Evolutionary conservation across 2,797 vertebrate genomes (phyloP).

Genomic region (Poecilia wingei): DNA sequence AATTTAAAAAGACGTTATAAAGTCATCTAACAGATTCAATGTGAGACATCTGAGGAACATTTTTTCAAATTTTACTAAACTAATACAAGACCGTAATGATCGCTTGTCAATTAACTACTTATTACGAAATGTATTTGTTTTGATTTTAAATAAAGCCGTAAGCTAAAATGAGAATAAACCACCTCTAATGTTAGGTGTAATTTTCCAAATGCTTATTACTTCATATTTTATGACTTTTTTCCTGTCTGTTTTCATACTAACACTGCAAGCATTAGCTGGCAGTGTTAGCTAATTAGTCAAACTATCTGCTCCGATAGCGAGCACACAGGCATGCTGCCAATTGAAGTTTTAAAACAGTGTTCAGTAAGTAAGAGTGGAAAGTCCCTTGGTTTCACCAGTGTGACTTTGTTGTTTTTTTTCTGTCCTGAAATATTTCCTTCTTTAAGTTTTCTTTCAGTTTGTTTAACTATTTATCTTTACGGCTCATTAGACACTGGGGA

Average conservation of each 20-base stretch:
- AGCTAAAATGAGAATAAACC: background rate
- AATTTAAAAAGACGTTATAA: background rate
- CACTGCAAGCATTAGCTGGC: background rate
- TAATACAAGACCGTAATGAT: background rate
- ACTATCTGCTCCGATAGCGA: background rate
- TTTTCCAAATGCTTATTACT: background rate
- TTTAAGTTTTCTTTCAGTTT: background rate
- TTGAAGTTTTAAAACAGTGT: background rate
- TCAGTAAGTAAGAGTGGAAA: background rate
- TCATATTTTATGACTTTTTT: background rate
- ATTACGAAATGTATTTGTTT: background rate
- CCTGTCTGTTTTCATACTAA: background rate
- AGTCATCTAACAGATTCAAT: background rate
- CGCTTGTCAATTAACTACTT: background rate
- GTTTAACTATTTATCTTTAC: background rate
- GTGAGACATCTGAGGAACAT: background rate
- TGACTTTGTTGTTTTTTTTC: background rate
- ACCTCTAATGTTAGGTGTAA: background rate
- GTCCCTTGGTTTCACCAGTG: background rate
- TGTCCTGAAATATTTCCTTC: background rate
- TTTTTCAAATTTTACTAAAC: background rate
- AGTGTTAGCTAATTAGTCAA: background rate
- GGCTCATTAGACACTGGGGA: too few species aligned
- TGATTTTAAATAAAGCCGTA: background rate
- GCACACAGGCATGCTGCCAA: background rate